These are phyloP conservation scores for Cantharis nigra DNA, from an alignment of 2,888 invertebrate species.

Conservation along the genomic window DNA sequence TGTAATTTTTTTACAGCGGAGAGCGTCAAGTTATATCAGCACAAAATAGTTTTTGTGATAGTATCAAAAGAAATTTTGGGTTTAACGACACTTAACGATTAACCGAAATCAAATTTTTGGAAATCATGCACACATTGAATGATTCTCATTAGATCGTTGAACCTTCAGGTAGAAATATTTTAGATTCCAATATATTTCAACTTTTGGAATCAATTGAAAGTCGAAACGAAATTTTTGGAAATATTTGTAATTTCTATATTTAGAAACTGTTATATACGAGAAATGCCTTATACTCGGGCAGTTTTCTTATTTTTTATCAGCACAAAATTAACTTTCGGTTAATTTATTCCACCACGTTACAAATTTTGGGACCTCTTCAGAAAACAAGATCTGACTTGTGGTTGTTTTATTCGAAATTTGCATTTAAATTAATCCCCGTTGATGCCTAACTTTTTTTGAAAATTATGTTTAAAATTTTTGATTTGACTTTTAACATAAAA, in stretches of 20 bases:
- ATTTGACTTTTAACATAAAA: too few species aligned
- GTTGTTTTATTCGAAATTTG: not conserved
- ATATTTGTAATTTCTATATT: not conserved
- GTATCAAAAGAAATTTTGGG: not conserved
- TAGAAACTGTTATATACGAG: not conserved
- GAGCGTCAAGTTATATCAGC: not conserved
- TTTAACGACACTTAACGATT: not conserved
- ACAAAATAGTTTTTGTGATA: not conserved
- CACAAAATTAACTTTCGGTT: not conserved
- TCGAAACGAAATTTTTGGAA: not conserved
- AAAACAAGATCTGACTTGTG: not conserved
- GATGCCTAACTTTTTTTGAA: not conserved
- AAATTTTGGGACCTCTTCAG: not conserved
- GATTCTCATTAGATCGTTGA: not conserved
- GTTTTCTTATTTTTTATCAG: not conserved
- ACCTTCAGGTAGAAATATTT: not conserved
- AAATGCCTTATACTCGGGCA: not conserved
- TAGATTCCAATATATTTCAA: not conserved
- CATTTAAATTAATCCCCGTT: not conserved
- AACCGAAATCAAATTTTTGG: not conserved
- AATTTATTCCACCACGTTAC: not conserved
- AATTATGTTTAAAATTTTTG: not conserved
- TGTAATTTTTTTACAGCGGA: not conserved
- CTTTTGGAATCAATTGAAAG: not conserved
- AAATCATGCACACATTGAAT: not conserved